These are phyloP conservation scores for Cariama cristata DNA, from an alignment of 2,113 vertebrate species.

Conservation along the genomic window DNA sequence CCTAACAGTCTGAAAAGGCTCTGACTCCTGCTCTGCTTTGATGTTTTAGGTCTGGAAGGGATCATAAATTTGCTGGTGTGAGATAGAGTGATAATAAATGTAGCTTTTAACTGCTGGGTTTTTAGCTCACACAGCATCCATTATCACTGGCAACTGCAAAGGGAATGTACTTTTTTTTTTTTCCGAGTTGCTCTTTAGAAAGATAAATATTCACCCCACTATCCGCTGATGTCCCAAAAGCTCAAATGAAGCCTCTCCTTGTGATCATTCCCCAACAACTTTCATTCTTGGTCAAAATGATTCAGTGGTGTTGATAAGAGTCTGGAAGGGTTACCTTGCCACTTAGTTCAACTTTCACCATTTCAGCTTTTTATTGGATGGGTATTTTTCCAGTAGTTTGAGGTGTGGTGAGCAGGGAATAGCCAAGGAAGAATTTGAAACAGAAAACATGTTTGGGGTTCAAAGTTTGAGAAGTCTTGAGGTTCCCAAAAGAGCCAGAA, in stretches of 20 bases:
- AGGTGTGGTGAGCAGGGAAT: not conserved
- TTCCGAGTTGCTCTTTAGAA: conserved; percentile 14
- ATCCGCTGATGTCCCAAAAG: conserved; percentile 1
- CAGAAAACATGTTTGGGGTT: not conserved
- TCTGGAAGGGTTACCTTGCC: not conserved
- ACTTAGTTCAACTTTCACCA: not conserved
- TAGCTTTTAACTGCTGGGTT: conserved; percentile 53
- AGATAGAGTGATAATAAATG: conserved; percentile 69
- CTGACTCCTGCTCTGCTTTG: conserved; percentile 67
- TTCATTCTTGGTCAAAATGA: not conserved
- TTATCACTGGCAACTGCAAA: conserved; percentile 72
- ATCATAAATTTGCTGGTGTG: conserved; percentile 72
- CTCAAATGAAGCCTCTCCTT: not conserved
- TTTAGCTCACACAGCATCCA: conserved; percentile 67
- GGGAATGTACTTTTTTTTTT: conserved; percentile 24
- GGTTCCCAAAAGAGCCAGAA: not conserved
- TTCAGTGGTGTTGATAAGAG: not conserved
- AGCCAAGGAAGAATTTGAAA: not conserved
- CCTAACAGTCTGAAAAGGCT: conserved; percentile 39
- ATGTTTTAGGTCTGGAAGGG: conserved; percentile 66
- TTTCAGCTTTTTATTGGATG: not conserved
- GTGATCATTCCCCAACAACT: not conserved
- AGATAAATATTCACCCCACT: conserved; percentile 24
- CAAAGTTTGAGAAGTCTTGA: not conserved
- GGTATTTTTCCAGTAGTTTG: not conserved